Conservation (phyloP, 1,140 invertebrate species). For the Formica exsecta region DNA sequence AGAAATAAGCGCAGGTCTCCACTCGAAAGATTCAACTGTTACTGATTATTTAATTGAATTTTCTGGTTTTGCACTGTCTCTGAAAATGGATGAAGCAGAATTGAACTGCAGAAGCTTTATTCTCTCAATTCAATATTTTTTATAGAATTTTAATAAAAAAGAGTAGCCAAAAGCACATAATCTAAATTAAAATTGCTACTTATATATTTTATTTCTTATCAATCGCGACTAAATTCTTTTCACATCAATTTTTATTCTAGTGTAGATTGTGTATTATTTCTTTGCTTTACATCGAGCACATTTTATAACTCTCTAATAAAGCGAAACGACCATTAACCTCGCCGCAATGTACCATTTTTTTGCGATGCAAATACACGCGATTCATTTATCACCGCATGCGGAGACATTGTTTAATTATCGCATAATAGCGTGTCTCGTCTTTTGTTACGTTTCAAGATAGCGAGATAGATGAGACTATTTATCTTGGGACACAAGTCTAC, state of each 20-base stretch:
- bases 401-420: constrained; percentile 30
- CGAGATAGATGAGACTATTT: constrained; percentile 13
- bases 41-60: neutral
- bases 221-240: neutral
- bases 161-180: no score
- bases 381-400: constrained; percentile 14
- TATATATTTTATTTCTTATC: neutral
- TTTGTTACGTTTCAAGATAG: constrained; percentile 24
- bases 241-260: neutral
- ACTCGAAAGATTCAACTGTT: neutral
- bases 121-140: no score
- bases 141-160: no score
- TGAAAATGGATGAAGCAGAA: neutral
- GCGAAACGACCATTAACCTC: neutral
- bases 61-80: neutral
- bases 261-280: neutral
- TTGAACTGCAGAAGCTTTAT: no score
- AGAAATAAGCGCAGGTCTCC: neutral
- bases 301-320: neutral
- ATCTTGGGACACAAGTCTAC: constrained; percentile 34
- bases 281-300: neutral
- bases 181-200: neutral
- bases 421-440: constrained; percentile 12
- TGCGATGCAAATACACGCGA: constrained; percentile 14
- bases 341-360: neutral